A percentile compares a stretch with the other conserved stretches of the same genome.
These are phyloP conservation scores for Dicyrtomina minuta DNA, from an alignment of 2,888 invertebrate species.

Conservation along the genomic window DNA sequence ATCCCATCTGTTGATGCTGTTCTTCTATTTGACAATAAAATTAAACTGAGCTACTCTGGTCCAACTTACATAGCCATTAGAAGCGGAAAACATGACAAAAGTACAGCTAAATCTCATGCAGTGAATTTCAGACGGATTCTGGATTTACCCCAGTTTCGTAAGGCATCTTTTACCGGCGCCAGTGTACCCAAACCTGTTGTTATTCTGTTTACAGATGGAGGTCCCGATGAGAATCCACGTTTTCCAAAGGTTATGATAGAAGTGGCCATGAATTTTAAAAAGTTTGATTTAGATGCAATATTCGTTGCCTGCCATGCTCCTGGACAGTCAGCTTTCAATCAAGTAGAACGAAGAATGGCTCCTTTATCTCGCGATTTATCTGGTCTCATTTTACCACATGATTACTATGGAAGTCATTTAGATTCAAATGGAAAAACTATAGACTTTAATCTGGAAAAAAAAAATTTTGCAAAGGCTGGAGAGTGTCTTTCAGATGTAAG, in stretches of 20 bases:
- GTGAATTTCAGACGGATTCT: too few relatives aligned
- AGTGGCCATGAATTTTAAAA: conserved; percentile 43
- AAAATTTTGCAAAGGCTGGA: conserved; percentile 55
- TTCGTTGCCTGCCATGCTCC: conserved; percentile 52
- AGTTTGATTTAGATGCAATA: conserved; percentile 44
- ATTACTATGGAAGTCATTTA: conserved; percentile 52
- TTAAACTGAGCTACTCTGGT: conserved; percentile 51
- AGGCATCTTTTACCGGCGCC: conserved; percentile 39
- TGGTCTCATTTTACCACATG: conserved; percentile 51
- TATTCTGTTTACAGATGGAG: too few relatives aligned
- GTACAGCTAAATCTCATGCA: conserved; percentile 53
- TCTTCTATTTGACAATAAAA: conserved; percentile 17
- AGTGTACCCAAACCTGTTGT: conserved; percentile 54
- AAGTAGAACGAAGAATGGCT: conserved; percentile 31
- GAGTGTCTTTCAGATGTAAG: conserved; percentile 55
- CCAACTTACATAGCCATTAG: conserved; percentile 58
- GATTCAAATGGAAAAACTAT: conserved; percentile 47
- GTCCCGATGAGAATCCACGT: too few relatives aligned
- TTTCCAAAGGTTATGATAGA: conserved; percentile 43
- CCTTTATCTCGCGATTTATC: conserved; percentile 46
- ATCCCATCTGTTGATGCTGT: conserved; percentile 55
- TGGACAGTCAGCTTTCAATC: conserved; percentile 42
- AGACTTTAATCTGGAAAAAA: conserved; percentile 55
- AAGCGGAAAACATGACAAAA: conserved; percentile 54
- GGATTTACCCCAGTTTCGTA: too few relatives aligned